Conservation (phyloP, 1,140 invertebrate species). For the Neotoxoptera formosana region DNA sequence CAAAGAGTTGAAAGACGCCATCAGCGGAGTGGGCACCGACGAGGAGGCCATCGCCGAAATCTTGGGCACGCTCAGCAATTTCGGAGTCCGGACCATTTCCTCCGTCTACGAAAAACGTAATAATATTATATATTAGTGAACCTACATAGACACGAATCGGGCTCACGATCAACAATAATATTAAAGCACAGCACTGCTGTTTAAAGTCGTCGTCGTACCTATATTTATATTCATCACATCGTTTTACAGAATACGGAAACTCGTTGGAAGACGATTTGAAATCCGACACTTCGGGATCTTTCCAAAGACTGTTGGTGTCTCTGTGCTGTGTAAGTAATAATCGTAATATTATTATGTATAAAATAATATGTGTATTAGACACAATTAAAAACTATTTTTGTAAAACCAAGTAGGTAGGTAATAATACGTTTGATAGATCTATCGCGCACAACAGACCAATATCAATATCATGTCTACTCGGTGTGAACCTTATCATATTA, state of each 20-base stretch:
- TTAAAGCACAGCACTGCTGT: not conserved
- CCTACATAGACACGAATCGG: not conserved
- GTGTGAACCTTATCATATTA: not conserved
- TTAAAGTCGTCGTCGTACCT: not conserved
- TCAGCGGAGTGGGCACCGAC: slow-evolving; percentile 67
- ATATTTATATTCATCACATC: not conserved
- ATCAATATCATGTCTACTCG: not conserved
- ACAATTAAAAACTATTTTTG: not conserved
- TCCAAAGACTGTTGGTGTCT: slow-evolving; percentile 87
- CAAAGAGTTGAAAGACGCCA: slow-evolving; percentile 68
- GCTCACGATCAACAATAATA: not conserved
- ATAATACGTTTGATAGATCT: not conserved
- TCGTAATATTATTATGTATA: not conserved
- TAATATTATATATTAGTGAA: not conserved
- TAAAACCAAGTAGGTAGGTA: not conserved
- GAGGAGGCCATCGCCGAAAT: slow-evolving; percentile 70
- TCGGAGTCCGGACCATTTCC: slow-evolving; percentile 66
- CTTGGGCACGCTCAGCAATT: slow-evolving; percentile 68
- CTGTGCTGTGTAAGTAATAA: slow-evolving; percentile 64
- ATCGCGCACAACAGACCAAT: not conserved
- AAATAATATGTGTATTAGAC: not conserved
- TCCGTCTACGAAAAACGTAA: slow-evolving; percentile 67
- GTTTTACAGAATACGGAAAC: slow-evolving; percentile 79
- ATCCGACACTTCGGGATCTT: slow-evolving; percentile 93
- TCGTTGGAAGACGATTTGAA: slow-evolving; percentile 87